A percentile compares a stretch with the other conserved stretches of the same genome.
Conservation (phyloP, 92 coral and sea anemone genomes). For the Palythoa caribaeorum region DNA sequence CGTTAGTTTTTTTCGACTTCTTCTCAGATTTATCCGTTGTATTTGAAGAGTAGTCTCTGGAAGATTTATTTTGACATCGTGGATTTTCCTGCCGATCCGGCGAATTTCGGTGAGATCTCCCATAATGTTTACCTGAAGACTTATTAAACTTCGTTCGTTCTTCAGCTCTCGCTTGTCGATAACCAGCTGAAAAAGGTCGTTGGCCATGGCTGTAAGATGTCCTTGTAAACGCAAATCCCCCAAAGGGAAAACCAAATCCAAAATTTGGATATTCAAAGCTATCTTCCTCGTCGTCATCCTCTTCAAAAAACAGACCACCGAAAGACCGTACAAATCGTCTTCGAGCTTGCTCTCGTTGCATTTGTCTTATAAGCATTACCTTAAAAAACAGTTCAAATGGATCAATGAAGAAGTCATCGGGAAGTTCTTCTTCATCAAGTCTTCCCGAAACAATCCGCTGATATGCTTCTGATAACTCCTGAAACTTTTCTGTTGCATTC, state of each 20-base stretch:
- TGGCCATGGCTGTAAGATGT: background rate
- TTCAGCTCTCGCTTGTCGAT: constrained; percentile 9
- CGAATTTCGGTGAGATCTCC: background rate
- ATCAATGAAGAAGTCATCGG: constrained; percentile 50
- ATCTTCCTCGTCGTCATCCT: constrained; percentile 50
- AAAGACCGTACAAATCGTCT: constrained; percentile 48
- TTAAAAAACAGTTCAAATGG: constrained; percentile 56
- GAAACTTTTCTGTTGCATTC: constrained; percentile 70
- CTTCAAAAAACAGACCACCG: constrained; percentile 49
- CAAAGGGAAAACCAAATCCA: constrained; percentile 37
- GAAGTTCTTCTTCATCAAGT: constrained; percentile 48
- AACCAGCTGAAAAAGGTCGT: background rate
- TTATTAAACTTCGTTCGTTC: constrained; percentile 11
- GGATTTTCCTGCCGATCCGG: background rate
- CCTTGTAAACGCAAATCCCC: constrained; percentile 8
- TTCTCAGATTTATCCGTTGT: constrained; percentile 1
- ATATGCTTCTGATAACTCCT: constrained; percentile 76
- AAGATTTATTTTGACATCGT: background rate
- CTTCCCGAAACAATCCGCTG: constrained; percentile 57
- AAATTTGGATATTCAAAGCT: background rate
- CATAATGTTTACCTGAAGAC: background rate
- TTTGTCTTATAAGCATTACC: constrained; percentile 58
- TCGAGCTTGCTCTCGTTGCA: constrained; percentile 51
- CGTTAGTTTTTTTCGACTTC: constrained; percentile 19
- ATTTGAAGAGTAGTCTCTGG: background rate